Percentiles rank a stretch among this genome's conserved stretches.
phyloP scores from a whole-genome alignment of 2,797 vertebrate genomes.

The Poeciliopsis infans region DNA sequence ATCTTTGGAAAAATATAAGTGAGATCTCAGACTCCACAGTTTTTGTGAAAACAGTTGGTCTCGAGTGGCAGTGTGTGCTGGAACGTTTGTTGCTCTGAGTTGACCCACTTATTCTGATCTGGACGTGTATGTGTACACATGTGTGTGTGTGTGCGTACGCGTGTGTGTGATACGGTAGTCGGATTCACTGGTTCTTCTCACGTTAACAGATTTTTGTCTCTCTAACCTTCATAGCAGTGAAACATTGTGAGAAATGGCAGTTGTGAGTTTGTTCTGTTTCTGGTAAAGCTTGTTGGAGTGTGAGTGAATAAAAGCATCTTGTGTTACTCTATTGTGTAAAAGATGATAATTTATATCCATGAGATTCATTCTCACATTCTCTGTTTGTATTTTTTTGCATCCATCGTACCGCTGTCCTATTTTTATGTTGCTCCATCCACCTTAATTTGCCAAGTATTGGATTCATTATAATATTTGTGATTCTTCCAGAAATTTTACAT shows the following conservation, averaged over 20 bases:
- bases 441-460: background rate
- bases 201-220: constrained; percentile 51
- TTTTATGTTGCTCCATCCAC: background rate
- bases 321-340: constrained; percentile 1
- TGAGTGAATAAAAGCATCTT: background rate
- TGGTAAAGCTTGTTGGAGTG: background rate
- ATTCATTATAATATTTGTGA: background rate
- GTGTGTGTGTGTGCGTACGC: too few species aligned
- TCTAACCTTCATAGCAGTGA: constrained; percentile 52
- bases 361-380: background rate
- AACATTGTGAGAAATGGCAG: constrained; percentile 50
- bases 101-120: constrained; percentile 63
- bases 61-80: constrained; percentile 33
- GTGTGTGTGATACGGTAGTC: constrained; percentile 20
- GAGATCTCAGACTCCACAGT: constrained; percentile 24
- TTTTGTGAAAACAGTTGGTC: constrained; percentile 55
- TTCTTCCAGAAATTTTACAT: background rate
- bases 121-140: background rate
- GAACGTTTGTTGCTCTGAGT: constrained; percentile 28
- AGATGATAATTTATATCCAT: background rate
- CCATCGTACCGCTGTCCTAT: background rate
- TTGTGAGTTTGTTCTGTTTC: constrained; percentile 8
- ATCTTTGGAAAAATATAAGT: constrained; percentile 31
- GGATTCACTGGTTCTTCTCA: constrained; percentile 55
- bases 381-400: background rate